phyloP scores from a whole-genome alignment of 2,888 invertebrate species.

The Phragmatobia fuliginosa region DNA sequence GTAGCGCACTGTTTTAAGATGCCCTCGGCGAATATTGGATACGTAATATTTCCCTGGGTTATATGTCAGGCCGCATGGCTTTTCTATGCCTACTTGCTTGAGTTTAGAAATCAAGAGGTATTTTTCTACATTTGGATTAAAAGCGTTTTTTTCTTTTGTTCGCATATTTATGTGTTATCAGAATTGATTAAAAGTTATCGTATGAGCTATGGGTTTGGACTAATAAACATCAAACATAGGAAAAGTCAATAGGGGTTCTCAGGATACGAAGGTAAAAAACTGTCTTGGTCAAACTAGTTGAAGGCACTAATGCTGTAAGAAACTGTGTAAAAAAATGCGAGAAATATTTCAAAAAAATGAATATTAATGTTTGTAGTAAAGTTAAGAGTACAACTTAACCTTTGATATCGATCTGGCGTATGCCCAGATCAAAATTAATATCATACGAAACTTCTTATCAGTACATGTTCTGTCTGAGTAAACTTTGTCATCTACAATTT shows the following conservation, averaged over 20 bases:
- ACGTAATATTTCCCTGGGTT: conserved; percentile 88
- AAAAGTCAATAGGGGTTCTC: conserved; percentile 13
- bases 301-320: not conserved
- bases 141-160: conserved; percentile 93
- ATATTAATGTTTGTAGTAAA: not conserved
- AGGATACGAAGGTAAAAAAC: not conserved
- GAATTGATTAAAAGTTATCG: conserved; percentile 83
- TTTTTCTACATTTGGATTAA: conserved; percentile 95
- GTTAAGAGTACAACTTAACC: not conserved
- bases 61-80: conserved; percentile 95
- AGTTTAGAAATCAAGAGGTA: conserved; percentile 94
- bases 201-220: conserved; percentile 71
- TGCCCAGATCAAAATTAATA: conserved; percentile 7
- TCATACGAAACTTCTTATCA: not conserved
- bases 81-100: conserved; percentile 95
- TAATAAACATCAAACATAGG: conserved; percentile 25
- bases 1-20: conserved; percentile 90
- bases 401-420: not conserved
- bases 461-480: not conserved
- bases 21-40: conserved; percentile 76
- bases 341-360: not conserved
- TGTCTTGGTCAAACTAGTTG: not conserved
- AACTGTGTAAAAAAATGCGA: not conserved
- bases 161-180: conserved; percentile 91
- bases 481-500: not conserved